Evolutionary conservation across 2,113 vertebrate species (phyloP).

Genomic region (Casuarius casuarius): DNA sequence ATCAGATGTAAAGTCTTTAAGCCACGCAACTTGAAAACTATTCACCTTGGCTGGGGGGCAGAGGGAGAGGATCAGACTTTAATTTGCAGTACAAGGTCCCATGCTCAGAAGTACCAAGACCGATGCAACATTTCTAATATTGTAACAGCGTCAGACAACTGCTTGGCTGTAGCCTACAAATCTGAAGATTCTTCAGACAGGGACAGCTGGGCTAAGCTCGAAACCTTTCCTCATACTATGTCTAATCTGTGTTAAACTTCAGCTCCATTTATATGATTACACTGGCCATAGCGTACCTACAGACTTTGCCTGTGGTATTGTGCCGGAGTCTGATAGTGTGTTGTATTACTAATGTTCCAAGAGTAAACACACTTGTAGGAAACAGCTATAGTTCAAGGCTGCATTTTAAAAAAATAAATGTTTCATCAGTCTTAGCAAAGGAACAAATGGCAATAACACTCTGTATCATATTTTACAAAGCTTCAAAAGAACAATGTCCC

Average conservation of each 20-base stretch:
- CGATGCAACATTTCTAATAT: constrained; percentile 43
- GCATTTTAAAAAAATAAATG: constrained; percentile 68
- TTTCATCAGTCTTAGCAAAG: constrained; percentile 79
- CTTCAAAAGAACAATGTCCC: constrained; percentile 87
- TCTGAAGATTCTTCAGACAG: constrained; percentile 59
- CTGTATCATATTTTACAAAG: constrained; percentile 78
- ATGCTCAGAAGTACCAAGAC: constrained; percentile 37
- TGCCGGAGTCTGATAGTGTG: constrained; percentile 58
- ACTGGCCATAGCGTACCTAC: background rate
- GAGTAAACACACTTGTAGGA: constrained; percentile 78
- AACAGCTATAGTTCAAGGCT: constrained; percentile 80
- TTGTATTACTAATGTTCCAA: constrained; percentile 73
- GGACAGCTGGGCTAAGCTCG: constrained; percentile 16
- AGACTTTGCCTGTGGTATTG: constrained; percentile 47
- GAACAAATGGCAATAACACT: constrained; percentile 78
- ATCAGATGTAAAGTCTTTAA: background rate
- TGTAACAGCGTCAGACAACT: constrained; percentile 64
- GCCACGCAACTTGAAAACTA: background rate
- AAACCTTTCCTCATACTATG: constrained; percentile 22
- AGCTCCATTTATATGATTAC: constrained; percentile 10
- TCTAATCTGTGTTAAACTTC: constrained; percentile 49
- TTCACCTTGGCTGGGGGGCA: background rate
- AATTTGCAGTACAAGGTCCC: background rate
- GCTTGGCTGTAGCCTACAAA: constrained; percentile 54
- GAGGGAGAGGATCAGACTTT: background rate